phyloP scores from a whole-genome alignment of 1,140 invertebrate species.

The Sitobion miscanthi region DNA sequence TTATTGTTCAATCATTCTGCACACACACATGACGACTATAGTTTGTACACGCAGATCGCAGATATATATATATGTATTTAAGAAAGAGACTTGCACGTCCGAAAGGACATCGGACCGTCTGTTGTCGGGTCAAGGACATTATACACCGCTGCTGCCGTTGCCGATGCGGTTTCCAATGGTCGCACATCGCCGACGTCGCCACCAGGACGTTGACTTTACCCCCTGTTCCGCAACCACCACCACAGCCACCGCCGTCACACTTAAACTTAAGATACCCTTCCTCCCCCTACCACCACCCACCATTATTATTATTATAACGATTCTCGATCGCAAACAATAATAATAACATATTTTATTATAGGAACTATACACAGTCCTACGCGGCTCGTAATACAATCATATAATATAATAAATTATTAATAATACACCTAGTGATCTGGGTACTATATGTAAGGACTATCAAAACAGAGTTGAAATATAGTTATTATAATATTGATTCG shows the following conservation, averaged over 20 bases:
- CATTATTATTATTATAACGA: background rate
- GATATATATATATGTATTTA: background rate
- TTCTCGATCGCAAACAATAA: constrained; percentile 30
- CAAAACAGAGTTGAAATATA: background rate
- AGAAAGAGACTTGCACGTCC: constrained; percentile 41
- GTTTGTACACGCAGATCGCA: background rate
- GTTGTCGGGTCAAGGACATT: constrained; percentile 56
- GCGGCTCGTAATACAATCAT: background rate
- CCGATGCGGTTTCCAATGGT: constrained; percentile 51
- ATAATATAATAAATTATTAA: background rate
- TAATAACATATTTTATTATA: background rate
- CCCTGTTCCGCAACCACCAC: background rate
- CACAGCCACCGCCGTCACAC: background rate
- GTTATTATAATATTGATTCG: background rate
- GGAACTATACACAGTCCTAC: background rate
- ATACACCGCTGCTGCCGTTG: background rate
- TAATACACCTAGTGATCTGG: background rate
- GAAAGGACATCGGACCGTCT: constrained; percentile 52
- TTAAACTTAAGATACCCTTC: background rate
- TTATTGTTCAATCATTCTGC: constrained; percentile 36
- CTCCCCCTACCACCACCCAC: background rate
- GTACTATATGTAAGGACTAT: background rate
- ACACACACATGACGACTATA: background rate
- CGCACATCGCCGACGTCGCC: constrained; percentile 39
- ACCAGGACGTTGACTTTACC: constrained; percentile 53